These are phyloP conservation scores for Drosophila repletoides DNA, from an alignment of 1,140 invertebrate genomes.

Conservation along the genomic window DNA sequence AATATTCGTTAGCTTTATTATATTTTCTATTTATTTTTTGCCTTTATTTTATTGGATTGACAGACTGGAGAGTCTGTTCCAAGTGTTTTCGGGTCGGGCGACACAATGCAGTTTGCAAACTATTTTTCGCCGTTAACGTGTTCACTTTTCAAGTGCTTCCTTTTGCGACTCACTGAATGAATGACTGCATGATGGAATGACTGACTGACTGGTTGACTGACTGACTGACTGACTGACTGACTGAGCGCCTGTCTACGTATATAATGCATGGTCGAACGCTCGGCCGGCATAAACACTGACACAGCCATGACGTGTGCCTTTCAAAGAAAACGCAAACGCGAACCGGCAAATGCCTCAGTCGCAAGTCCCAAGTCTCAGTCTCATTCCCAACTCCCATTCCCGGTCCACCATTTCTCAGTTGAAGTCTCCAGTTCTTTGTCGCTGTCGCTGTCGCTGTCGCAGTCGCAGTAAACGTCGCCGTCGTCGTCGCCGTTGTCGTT, in stretches of 20 bases:
- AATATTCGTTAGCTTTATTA: constrained; percentile 15
- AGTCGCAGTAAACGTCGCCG: background rate
- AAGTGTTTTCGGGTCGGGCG: constrained; percentile 69
- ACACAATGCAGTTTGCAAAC: constrained; percentile 57
- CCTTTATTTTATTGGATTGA: constrained; percentile 51
- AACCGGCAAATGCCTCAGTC: constrained; percentile 49
- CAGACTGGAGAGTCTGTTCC: constrained; percentile 63
- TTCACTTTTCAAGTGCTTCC: constrained; percentile 73
- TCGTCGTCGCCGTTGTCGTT: background rate
- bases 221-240: constrained; percentile 30
- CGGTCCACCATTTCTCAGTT: background rate
- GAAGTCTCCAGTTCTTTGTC: constrained; percentile 8
- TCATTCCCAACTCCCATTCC: constrained; percentile 9
- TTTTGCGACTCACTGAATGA: constrained; percentile 44
- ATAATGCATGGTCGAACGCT: constrained; percentile 63
- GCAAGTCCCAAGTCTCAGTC: constrained; percentile 32
- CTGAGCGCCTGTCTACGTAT: constrained; percentile 61
- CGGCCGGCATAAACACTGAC: constrained; percentile 70
- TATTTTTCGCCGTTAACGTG: constrained; percentile 73
- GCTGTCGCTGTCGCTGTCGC: background rate
- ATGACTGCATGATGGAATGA: constrained; percentile 37
- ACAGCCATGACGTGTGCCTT: constrained; percentile 74
- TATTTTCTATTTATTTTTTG: constrained; percentile 14
- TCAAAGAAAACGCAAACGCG: constrained; percentile 59
- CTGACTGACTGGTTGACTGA: constrained; percentile 12